These are phyloP conservation scores for Chaetogeoica ovagalla DNA, from an alignment of 2,888 invertebrate genomes.

Conservation along the genomic window DNA sequence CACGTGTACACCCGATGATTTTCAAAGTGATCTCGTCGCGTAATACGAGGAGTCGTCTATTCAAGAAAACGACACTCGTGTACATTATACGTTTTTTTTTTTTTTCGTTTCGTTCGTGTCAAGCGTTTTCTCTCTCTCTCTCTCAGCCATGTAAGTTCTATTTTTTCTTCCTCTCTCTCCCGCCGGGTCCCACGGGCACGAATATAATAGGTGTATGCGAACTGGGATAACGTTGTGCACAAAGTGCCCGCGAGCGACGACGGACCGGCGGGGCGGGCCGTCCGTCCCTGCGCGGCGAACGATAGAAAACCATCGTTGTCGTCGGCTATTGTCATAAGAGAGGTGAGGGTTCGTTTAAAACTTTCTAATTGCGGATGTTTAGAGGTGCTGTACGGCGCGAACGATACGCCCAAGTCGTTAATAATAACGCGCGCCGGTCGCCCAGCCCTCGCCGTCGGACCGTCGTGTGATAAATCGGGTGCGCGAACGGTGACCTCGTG, in stretches of 20 bases:
- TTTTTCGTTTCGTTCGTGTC: not conserved
- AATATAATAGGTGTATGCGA: slow-evolving; percentile 24
- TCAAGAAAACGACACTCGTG: not conserved
- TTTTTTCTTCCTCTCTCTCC: not conserved
- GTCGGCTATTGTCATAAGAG: slow-evolving; percentile 32
- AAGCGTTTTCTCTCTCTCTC: not conserved
- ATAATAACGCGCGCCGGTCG: slow-evolving; percentile 30
- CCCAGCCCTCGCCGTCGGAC: not conserved
- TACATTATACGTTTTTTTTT: no score
- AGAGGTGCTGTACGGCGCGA: slow-evolving; percentile 38
- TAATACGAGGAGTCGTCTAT: not conserved
- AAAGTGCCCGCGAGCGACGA: slow-evolving; percentile 45
- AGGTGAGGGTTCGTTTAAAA: slow-evolving; percentile 46
- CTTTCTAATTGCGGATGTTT: slow-evolving; percentile 52
- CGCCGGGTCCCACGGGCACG: not conserved
- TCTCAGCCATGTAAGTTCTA: not conserved
- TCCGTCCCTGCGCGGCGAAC: slow-evolving; percentile 28
- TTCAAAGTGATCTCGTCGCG: not conserved
- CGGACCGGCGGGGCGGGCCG: not conserved
- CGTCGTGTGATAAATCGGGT: slow-evolving; percentile 31
- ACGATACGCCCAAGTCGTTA: slow-evolving; percentile 45
- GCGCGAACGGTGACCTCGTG: not conserved
- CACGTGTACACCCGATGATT: not conserved
- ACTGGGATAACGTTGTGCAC: slow-evolving; percentile 14
- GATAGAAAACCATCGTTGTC: not conserved